Evolutionary conservation across 2,113 vertebrate species (phyloP).

Genomic region (Vanacampus margaritifer): DNA sequence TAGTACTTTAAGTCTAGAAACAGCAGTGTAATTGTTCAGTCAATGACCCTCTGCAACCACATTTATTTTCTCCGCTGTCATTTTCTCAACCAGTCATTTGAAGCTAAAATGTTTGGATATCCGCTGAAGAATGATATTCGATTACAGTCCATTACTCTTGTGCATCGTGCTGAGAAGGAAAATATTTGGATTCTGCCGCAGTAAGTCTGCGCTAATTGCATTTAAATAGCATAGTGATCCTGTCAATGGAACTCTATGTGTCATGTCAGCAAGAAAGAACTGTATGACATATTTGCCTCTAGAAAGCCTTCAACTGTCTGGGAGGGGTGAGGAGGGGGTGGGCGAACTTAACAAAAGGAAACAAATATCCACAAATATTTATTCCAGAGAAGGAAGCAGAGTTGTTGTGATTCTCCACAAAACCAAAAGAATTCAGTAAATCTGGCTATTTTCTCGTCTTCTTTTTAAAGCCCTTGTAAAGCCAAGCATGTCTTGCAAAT

Average conservation of each 20-base stretch:
- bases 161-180: constrained; percentile 13
- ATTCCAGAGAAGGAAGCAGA: not conserved
- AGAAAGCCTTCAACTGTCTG: not conserved
- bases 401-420: no score
- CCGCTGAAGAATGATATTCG: constrained; percentile 25
- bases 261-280: constrained; percentile 4
- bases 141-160: constrained; percentile 26
- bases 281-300: not conserved
- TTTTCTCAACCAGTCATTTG: constrained; percentile 19
- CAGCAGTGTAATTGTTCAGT: constrained; percentile 27
- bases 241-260: constrained; percentile 10
- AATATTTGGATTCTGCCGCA: constrained; percentile 25
- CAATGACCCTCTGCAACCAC: constrained; percentile 26
- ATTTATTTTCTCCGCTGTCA: constrained; percentile 24
- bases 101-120: constrained; percentile 31
- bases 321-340: not conserved
- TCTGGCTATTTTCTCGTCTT: not conserved
- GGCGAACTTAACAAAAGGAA: not conserved
- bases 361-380: not conserved
- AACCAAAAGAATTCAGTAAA: not conserved
- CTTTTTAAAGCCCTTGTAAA: not conserved
- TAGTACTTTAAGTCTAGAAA: constrained; percentile 27
- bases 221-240: constrained; percentile 20
- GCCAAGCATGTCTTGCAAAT: not conserved
- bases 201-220: constrained; percentile 20